A percentile compares a stretch with the other conserved stretches of the same genome.
Evolutionary conservation across 2,888 invertebrate genomes (phyloP).

Genomic region (Mamestra brassicae): DNA sequence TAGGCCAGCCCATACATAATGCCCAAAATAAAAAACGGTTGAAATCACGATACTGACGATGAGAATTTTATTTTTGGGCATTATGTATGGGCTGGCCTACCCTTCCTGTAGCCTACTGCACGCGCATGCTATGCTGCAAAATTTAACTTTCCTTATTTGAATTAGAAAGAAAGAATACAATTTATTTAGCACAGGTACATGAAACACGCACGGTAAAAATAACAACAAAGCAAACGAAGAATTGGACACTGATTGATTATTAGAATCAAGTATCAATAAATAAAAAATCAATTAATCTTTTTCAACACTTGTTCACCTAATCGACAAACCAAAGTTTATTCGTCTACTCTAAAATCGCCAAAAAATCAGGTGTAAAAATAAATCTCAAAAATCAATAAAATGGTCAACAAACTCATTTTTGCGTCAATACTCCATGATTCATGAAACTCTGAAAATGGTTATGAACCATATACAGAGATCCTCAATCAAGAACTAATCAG

Average conservation of each 20-base stretch:
- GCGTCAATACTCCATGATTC: conserved; percentile 21
- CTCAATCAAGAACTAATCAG: conserved; percentile 34
- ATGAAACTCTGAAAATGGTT: conserved; percentile 7
- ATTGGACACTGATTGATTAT: not conserved
- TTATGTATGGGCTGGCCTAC: too few relatives aligned
- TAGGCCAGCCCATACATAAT: too few relatives aligned
- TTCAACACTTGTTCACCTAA: too few relatives aligned
- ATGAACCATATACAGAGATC: not conserved
- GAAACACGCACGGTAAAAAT: too few relatives aligned
- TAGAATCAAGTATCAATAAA: not conserved
- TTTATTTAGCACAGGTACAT: too few relatives aligned
- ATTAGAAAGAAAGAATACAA: too few relatives aligned
- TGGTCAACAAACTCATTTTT: not conserved
- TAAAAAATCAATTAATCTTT: not conserved
- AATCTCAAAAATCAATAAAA: not conserved
- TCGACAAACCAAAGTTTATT: not conserved
- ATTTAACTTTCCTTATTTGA: not conserved
- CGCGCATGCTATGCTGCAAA: too few relatives aligned
- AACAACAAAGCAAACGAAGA: too few relatives aligned
- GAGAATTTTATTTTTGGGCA: too few relatives aligned
- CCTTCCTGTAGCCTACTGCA: too few relatives aligned
- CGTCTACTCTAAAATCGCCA: not conserved
- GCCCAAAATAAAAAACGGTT: too few relatives aligned
- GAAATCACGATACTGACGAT: too few relatives aligned
- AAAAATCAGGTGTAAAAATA: conserved; percentile 1